Evolutionary conservation across 1,140 invertebrate genomes (phyloP).

Genomic region (Geopemphigus sp.): DNA sequence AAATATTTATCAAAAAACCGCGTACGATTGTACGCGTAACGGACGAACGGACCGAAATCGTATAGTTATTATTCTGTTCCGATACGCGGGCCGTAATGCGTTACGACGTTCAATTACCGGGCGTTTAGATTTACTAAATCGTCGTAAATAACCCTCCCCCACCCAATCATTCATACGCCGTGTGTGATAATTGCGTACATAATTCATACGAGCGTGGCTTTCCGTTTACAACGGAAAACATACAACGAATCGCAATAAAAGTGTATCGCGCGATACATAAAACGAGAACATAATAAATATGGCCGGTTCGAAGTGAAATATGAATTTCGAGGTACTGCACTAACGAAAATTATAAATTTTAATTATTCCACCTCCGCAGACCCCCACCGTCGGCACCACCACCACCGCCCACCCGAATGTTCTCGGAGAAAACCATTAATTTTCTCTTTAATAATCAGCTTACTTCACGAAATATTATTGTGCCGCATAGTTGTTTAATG

Average conservation of each 20-base stretch:
- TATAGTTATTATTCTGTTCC: not conserved
- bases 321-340: not conserved
- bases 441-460: not conserved
- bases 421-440: not conserved
- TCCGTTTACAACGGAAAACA: not conserved
- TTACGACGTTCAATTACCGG: not conserved
- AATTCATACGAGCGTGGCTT: slow-evolving; percentile 14
- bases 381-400: no score
- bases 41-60: no score
- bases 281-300: not conserved
- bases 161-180: no score
- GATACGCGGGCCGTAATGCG: no score
- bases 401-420: no score
- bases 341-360: not conserved
- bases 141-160: slow-evolving; percentile 5
- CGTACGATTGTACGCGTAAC: not conserved
- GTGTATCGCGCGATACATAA: no score
- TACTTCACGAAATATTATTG: not conserved
- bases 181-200: slow-evolving; percentile 25
- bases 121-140: slow-evolving; percentile 4
- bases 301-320: not conserved
- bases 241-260: not conserved
- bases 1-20: slow-evolving; percentile 27
- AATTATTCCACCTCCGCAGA: slow-evolving; percentile 2
- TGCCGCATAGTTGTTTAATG: not conserved